Evolutionary conservation across 2,113 vertebrate genomes (phyloP), one percentile per base, ranked within the genome.

Genomic region (Pedetes capensis): DNA sequence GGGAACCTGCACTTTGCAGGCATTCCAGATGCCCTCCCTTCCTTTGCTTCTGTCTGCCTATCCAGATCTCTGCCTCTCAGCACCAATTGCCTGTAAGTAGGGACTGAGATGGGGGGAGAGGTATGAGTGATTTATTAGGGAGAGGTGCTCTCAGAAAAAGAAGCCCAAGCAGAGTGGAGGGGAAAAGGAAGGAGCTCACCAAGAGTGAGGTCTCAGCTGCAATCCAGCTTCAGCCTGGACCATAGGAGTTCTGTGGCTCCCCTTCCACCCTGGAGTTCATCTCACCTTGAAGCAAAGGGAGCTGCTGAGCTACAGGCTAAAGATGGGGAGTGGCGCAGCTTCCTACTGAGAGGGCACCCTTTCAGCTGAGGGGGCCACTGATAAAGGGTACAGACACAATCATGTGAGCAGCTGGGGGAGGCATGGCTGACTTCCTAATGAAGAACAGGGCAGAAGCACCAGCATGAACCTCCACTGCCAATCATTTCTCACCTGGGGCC

Each of bases 351-450:
- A 37, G 27, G 51, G 11, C 8, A 68, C 11, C 34, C 32, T 4
- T 49, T 90, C 49, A 49, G 8, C 9, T 5, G 25, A 74, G 22
- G 20, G 9, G 8, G n/a, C 37, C n/a, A 61, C 63, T 87, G 47
- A 14, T 10, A 78, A 25, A 44, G 32, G 22, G 4, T 11, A 72
- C 18, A 42, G n/a, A 22, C 32, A 1, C n/a, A n/a, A 39, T 3
- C 39, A 25, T 39, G 1, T 23, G 25, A 80, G 44, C 20, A 37
- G 14, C 13, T 37, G 42, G 23, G 49, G 5, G 5, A 66, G 14
- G 20, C 10, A 14, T 18, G 0, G 0, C 2, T 1, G 9, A 9
- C 59, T 23, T 72, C 4, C 4, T 17, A 37, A 44, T 4, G 22
- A 53, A 18, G 6, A 37, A 22, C 27, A 37, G 10, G 18, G 7